A percentile compares a stretch with the other conserved stretches of the same genome.
Evolutionary conservation across 2,888 invertebrate species (phyloP).

Genomic region (Caenorhabditis auriculariae): DNA sequence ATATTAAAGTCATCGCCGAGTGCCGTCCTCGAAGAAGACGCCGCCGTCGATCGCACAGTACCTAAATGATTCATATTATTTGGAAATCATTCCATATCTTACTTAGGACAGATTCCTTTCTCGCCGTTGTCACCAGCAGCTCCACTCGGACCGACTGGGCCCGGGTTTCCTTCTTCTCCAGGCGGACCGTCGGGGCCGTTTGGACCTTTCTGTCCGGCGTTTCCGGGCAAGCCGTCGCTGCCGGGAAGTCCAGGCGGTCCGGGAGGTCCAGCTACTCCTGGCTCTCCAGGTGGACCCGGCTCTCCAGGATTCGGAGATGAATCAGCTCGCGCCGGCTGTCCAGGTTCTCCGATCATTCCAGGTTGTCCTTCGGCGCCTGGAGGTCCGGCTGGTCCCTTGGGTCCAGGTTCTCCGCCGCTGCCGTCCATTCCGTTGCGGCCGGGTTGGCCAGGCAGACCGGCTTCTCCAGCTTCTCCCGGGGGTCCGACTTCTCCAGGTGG

Average conservation of each 20-base stretch:
- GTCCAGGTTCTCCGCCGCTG: slow-evolving; percentile 25
- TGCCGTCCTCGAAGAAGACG: slow-evolving; percentile 53
- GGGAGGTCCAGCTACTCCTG: slow-evolving; percentile 30
- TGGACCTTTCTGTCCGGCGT: slow-evolving; percentile 19
- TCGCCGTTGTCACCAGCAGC: slow-evolving; percentile 20
- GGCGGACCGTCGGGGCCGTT: slow-evolving; percentile 30
- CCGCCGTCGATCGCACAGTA: slow-evolving; percentile 51
- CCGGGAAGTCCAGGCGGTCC: slow-evolving; percentile 30
- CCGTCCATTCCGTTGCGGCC: slow-evolving; percentile 31
- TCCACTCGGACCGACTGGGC: slow-evolving; percentile 28
- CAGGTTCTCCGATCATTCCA: slow-evolving; percentile 27
- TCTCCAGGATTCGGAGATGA: slow-evolving; percentile 29
- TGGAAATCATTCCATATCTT: no score
- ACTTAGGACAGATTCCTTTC: slow-evolving; percentile 30
- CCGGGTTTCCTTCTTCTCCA: slow-evolving; percentile 20
- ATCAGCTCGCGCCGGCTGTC: slow-evolving; percentile 27
- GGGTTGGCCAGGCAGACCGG: slow-evolving; percentile 27
- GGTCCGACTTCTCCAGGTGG: slow-evolving; percentile 26
- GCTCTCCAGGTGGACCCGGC: slow-evolving; percentile 31
- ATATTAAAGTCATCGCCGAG: slow-evolving; percentile 15
- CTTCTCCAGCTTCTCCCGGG: slow-evolving; percentile 18
- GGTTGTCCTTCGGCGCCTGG: slow-evolving; percentile 26
- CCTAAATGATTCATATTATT: no score
- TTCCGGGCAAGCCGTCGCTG: slow-evolving; percentile 26
- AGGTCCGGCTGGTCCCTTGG: slow-evolving; percentile 30